phyloP scores from a whole-genome alignment of 2,797 vertebrate species.

The Picus viridis region DNA sequence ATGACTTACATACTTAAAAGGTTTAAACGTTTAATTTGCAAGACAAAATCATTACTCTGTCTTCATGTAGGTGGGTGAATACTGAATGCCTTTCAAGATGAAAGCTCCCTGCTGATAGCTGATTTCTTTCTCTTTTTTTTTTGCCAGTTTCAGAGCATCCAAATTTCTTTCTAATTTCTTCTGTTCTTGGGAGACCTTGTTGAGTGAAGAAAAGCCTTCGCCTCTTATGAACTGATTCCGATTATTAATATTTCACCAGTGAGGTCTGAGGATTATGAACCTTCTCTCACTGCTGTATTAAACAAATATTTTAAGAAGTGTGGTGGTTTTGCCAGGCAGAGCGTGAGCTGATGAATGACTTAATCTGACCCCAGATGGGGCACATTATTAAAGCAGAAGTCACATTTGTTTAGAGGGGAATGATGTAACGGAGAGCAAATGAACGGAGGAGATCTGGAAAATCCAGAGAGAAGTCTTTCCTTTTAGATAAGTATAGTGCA shows the following conservation, averaged over 20 bases:
- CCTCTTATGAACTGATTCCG: constrained; percentile 3
- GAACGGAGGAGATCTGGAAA: neutral
- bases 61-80: neutral
- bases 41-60: neutral
- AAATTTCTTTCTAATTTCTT: neutral
- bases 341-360: neutral
- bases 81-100: neutral
- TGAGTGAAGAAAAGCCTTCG: neutral
- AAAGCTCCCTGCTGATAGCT: neutral
- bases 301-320: constrained; percentile 11
- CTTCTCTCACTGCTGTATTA: neutral
- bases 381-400: neutral
- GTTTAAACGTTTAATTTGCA: neutral
- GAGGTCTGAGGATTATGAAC: constrained; percentile 8
- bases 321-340: neutral
- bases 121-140: neutral
- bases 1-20: neutral
- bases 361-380: neutral
- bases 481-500: neutral
- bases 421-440: neutral
- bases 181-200: neutral
- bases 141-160: neutral
- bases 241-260: constrained; percentile 46
- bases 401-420: neutral
- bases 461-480: neutral